A percentile compares a stretch with the other conserved stretches of the same genome.
Conservation (phyloP, 2,888 invertebrate species). For the Ornithoptera alexandrae region DNA sequence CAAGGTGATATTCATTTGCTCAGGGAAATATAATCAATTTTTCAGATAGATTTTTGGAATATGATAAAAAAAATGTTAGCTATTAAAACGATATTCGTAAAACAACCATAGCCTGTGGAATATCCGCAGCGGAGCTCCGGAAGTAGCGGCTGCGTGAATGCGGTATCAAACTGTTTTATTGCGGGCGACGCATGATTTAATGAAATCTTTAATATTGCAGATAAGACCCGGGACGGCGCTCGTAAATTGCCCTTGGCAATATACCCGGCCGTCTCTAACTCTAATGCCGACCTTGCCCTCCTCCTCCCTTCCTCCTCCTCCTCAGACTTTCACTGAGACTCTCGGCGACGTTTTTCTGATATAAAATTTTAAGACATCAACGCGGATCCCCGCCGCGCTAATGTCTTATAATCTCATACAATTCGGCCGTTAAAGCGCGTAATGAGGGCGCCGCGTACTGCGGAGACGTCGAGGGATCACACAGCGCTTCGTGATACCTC, state of each 20-base stretch:
- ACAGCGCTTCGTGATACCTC: too few species aligned
- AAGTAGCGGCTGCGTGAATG: slow-evolving; percentile 60
- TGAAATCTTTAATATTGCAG: slow-evolving; percentile 78
- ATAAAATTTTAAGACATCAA: slow-evolving; percentile 39
- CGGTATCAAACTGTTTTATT: slow-evolving; percentile 79
- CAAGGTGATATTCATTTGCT: too few species aligned
- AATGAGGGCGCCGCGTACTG: slow-evolving; percentile 10
- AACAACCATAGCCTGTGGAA: too few species aligned
- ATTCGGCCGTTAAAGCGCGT: slow-evolving; percentile 26
- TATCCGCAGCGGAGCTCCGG: slow-evolving; percentile 51
- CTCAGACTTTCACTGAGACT: slow-evolving; percentile 16
- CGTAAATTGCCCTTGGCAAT: slow-evolving; percentile 64
- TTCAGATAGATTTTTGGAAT: too few species aligned
- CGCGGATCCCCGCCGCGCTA: slow-evolving; percentile 8
- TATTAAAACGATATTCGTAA: too few species aligned
- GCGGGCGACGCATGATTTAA: slow-evolving; percentile 72
- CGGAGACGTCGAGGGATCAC: too few species aligned
- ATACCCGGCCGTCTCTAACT: slow-evolving; percentile 41
- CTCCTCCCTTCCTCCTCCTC: too few species aligned
- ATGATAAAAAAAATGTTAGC: too few species aligned
- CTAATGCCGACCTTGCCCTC: slow-evolving; percentile 42
- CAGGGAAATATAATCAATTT: too few species aligned
- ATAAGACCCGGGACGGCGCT: slow-evolving; percentile 60
- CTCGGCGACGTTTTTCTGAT: slow-evolving; percentile 35
- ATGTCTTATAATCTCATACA: slow-evolving; percentile 29